phyloP scores from a whole-genome alignment of 2,797 vertebrate species.

The Sebastes flavidus region DNA sequence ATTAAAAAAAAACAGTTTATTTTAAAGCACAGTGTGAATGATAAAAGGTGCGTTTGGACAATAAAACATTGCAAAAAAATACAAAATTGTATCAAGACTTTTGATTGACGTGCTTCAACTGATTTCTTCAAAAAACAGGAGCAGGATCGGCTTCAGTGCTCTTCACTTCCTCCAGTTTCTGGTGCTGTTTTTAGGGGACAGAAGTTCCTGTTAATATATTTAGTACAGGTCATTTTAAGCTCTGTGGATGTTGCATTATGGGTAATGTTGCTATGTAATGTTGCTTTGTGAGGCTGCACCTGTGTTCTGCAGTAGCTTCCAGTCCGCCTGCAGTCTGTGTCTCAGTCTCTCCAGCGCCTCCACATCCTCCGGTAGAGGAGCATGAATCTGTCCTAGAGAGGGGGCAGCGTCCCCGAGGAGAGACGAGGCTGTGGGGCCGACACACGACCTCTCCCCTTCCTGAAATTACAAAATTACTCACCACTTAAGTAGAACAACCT shows the following conservation, averaged over 20 bases:
- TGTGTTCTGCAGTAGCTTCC: conserved; percentile 76
- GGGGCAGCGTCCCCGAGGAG: conserved; percentile 74
- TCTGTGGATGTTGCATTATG: neutral
- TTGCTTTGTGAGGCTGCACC: conserved; percentile 43
- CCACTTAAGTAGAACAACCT: neutral
- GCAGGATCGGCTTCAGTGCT: conserved; percentile 18
- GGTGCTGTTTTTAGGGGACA: conserved; percentile 51
- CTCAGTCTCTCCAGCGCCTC: conserved; percentile 71
- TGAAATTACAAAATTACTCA: conserved; percentile 18
- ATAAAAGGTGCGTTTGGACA: neutral
- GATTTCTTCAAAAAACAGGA: neutral
- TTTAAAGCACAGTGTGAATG: neutral
- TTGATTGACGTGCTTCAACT: neutral
- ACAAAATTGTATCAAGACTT: neutral
- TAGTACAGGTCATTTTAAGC: neutral
- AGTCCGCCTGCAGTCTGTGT: conserved; percentile 65
- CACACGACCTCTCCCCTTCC: conserved; percentile 51
- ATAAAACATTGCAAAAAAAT: neutral
- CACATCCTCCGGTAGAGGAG: conserved; percentile 53
- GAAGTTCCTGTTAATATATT: neutral
- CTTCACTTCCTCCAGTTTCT: conserved; percentile 30
- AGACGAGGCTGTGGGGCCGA: conserved; percentile 63
- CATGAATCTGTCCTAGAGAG: conserved; percentile 52
- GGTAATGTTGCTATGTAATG: neutral
- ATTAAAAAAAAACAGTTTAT: neutral